These are phyloP conservation scores for Agrilus planipennis DNA, from an alignment of 1,140 invertebrate species.

Conservation along the genomic window DNA sequence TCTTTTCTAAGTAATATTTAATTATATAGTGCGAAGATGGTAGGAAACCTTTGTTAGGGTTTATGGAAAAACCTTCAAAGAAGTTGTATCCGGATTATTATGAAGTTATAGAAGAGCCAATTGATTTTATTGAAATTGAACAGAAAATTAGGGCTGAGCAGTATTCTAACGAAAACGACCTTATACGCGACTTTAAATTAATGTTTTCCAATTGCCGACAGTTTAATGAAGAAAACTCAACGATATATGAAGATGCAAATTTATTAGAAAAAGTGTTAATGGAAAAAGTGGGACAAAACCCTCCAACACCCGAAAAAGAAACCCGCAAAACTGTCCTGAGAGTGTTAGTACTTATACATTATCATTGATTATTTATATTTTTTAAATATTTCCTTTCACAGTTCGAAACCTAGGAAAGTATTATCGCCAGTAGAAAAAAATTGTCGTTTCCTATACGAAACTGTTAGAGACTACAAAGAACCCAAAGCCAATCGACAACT, in stretches of 20 bases:
- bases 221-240: slow-evolving; percentile 92
- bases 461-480: slow-evolving; percentile 81
- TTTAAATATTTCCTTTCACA: slow-evolving; percentile 12
- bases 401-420: slow-evolving; percentile 38
- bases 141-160: slow-evolving; percentile 70
- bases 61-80: slow-evolving; percentile 93
- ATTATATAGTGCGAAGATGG: slow-evolving; percentile 57
- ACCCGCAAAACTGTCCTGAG: slow-evolving; percentile 21
- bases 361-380: slow-evolving; percentile 7
- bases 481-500: slow-evolving; percentile 71
- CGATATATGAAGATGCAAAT: slow-evolving; percentile 90
- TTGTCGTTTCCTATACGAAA: slow-evolving; percentile 77
- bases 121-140: slow-evolving; percentile 91
- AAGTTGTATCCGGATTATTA: slow-evolving; percentile 95
- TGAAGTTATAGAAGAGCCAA: slow-evolving; percentile 84
- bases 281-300: slow-evolving; percentile 64
- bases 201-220: slow-evolving; percentile 95
- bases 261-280: slow-evolving; percentile 74
- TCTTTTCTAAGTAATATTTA: slow-evolving; percentile 1
- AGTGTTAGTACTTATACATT: slow-evolving; percentile 23
- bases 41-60: slow-evolving; percentile 76
- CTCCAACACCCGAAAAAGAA: slow-evolving; percentile 22
- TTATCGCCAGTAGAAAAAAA: slow-evolving; percentile 57
- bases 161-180: slow-evolving; percentile 47
- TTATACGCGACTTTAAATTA: slow-evolving; percentile 53